Evolutionary conservation across 2,888 invertebrate genomes (phyloP), one percentile per base, ranked within the genome.

Genomic region (Cheilosia scutellata): DNA sequence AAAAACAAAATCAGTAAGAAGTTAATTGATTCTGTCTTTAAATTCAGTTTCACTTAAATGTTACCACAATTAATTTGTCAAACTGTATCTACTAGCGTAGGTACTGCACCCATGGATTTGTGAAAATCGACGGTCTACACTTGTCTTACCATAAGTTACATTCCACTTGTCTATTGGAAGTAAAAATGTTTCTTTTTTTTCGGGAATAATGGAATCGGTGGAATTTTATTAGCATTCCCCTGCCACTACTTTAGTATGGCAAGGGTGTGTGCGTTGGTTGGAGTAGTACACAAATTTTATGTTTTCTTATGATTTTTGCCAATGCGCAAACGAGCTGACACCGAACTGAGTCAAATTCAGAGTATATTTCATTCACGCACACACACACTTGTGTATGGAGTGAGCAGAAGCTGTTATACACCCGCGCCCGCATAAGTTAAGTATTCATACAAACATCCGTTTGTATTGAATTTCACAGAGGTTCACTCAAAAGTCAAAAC

Each of bases 121-220:
- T 13, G 29, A 29, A 11, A 16, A 42, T 60, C 11, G 6, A 9
- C 6, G 20, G 20, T 7, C 33, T 29, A 31, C n/a, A 16, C 16
- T 25, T 25, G 20, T 20, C 5, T 29, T 62, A 9, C 33, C 33
- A 20, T 37, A 37, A 82, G 66, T 68, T 57, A 83, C 83, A 78
- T 78, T 83, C 74, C 83, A 83, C 83, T 79, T 83, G 83, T 51
- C 79, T 51, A 62, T 44, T 83, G 66, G 70, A 68, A 72, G 9
- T 13, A 9, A 11, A 37, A 37, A 11, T 4, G 2, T 9, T 33
- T 4, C 11, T 37, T 37, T 37, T 33, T 63, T 62, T 27, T 13
- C 42, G 60, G 66, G 60, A 80, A 74, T 44, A 37, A 29, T 83
- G 66, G 78, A 74, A 60, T 62, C 76, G 68, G 68, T 76, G 77